Percentiles rank a stretch among this genome's conserved stretches.
phyloP scores from a whole-genome alignment of 2,888 invertebrate genomes.

The Lepas anatifera region DNA sequence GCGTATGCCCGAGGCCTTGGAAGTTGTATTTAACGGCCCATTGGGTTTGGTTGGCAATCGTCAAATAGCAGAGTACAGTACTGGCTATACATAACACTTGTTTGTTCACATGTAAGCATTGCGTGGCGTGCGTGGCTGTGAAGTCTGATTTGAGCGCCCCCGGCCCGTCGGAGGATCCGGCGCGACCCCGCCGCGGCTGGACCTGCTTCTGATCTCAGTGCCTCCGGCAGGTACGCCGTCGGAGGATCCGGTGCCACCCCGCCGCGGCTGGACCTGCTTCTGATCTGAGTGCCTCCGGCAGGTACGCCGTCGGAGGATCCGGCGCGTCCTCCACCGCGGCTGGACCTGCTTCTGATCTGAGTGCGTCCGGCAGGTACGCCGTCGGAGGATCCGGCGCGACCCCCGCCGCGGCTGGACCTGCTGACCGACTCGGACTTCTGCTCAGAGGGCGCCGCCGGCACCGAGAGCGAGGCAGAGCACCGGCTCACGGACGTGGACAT shows the following conservation, averaged over 20 bases:
- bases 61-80: too few species aligned
- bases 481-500: slow-evolving; percentile 48
- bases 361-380: neutral
- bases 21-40: too few species aligned
- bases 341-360: slow-evolving; percentile 40
- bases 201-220: too few species aligned
- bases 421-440: slow-evolving; percentile 88
- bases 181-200: too few species aligned
- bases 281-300: neutral
- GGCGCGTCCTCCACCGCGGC: slow-evolving; percentile 25
- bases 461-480: slow-evolving; percentile 74
- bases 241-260: slow-evolving; percentile 28
- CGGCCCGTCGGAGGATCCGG: too few species aligned
- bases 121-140: too few species aligned
- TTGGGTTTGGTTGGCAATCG: too few species aligned
- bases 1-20: too few species aligned
- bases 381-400: slow-evolving; percentile 28
- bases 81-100: too few species aligned
- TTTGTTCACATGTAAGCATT: too few species aligned
- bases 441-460: slow-evolving; percentile 29
- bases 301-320: slow-evolving; percentile 26
- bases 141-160: too few species aligned
- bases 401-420: slow-evolving; percentile 40
- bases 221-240: neutral
- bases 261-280: slow-evolving; percentile 39